A percentile compares a stretch with the other conserved stretches of the same genome.
Evolutionary conservation across 2,888 invertebrate genomes (phyloP).

Genomic region (Cryptocephalus primarius): DNA sequence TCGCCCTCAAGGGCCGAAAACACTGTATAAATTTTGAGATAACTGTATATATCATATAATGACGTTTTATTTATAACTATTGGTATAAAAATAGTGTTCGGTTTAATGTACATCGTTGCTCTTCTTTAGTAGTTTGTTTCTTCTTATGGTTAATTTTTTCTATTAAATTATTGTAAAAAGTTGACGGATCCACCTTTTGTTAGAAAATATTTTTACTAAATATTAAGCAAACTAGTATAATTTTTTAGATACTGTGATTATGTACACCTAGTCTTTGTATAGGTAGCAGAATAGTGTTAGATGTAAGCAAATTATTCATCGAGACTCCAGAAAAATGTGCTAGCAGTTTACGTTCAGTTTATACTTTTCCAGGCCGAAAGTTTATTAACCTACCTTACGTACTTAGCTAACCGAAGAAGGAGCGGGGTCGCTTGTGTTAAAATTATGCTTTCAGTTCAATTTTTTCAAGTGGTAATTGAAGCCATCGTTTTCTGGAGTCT

Average conservation of each 20-base stretch:
- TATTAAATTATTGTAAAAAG: conserved; percentile 14
- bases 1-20: too few species aligned
- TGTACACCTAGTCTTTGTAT: conserved; percentile 32
- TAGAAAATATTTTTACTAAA: conserved; percentile 8
- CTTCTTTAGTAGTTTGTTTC: conserved; percentile 5
- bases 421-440: too few species aligned
- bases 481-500: not conserved
- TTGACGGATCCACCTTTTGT: conserved; percentile 1
- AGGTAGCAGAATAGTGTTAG: conserved; percentile 29
- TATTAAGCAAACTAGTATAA: conserved; percentile 16
- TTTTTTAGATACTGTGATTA: conserved; percentile 35
- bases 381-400: not conserved
- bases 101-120: too few species aligned
- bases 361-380: not conserved
- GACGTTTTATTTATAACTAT: conserved; percentile 6
- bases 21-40: not conserved
- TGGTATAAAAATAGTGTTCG: too few species aligned
- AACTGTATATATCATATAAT: conserved; percentile 14
- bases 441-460: too few species aligned
- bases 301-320: conserved; percentile 20
- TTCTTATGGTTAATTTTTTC: conserved; percentile 7
- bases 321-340: not conserved
- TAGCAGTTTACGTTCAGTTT: not conserved
- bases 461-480: too few species aligned
- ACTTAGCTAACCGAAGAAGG: too few species aligned